Base-by-base conservation (phyloP, 2,888 invertebrate genomes). In the Andrena hattorfiana region DNA sequence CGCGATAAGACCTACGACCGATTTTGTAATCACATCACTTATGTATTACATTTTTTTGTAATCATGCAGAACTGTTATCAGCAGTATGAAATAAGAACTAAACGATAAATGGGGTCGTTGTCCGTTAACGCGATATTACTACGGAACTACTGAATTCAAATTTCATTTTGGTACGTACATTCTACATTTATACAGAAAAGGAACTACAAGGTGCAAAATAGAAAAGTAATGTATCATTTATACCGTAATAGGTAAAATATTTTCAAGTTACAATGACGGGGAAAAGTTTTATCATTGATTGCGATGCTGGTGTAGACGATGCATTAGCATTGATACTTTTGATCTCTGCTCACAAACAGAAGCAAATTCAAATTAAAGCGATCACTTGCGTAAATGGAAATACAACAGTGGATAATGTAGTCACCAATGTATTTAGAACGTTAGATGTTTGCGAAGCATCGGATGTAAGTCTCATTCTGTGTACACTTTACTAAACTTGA, bases 381-480 rank as follows among this genome's bases (percentile, higher is more conserved):
- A 95, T 98, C 1, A 97, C 97, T 0, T 97, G 97, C 70, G 96
- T 96, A 0, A 95, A 96, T 87, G 98, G 98, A 0, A 98, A 98
- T 91, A 97, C 97, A 0, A 93, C 93, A 1, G 94, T 97, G 69
- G 95, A 96, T 13, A 96, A 97, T 91, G 97, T 96, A 0, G 95
- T 95, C 35, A 94, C 94, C 23, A 98, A 98, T 91, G 96, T 97
- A 30, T 95, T 96, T 62, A 95, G 96, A 85, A 95, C 97, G 71
- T 93, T 98, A 13, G 94, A 95, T 87, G 94, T 95, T 7, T 95
- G 95, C 13, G 94, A 95, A 26, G 94, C 96, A 81, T 94, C 95
- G 85, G 96, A 97, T 90, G 97, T 97, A 93, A 95, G 96, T 94
- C 28, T 67, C 28, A 42, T 72, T 77, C 23, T 56, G 42, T 54